Evolutionary conservation across 2,797 vertebrate species (phyloP).

Genomic region (Falco concolor): DNA sequence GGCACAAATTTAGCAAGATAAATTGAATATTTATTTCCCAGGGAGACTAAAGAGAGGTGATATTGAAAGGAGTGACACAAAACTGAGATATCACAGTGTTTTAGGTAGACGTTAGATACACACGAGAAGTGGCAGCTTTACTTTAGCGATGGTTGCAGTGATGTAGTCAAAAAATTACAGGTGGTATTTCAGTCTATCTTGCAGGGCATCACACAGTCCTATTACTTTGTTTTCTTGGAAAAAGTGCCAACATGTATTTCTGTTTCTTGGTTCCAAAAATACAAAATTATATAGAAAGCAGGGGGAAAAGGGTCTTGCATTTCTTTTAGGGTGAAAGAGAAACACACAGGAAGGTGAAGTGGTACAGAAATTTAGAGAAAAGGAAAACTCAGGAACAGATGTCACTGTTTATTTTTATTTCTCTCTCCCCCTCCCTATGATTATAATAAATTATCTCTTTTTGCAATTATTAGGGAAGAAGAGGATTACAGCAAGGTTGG

Average conservation of each 20-base stretch:
- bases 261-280: background rate
- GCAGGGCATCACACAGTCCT: background rate
- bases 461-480: background rate
- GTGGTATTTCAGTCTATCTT: background rate
- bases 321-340: background rate
- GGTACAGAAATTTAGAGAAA: background rate
- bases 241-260: background rate
- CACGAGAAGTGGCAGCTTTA: background rate
- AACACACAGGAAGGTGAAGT: background rate
- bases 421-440: background rate
- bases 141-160: background rate
- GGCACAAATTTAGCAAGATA: background rate
- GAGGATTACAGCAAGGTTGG: background rate
- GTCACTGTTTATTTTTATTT: slow-evolving; percentile 19
- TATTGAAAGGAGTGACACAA: background rate
- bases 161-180: background rate
- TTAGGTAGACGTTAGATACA: background rate
- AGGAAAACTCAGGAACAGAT: background rate
- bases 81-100: background rate
- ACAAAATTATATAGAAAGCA: background rate
- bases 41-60: background rate
- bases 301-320: background rate
- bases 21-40: background rate
- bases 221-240: background rate
- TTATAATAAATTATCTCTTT: slow-evolving; percentile 17